Conservation (phyloP, 2,113 vertebrate species). For the Aythya baeri region DNA sequence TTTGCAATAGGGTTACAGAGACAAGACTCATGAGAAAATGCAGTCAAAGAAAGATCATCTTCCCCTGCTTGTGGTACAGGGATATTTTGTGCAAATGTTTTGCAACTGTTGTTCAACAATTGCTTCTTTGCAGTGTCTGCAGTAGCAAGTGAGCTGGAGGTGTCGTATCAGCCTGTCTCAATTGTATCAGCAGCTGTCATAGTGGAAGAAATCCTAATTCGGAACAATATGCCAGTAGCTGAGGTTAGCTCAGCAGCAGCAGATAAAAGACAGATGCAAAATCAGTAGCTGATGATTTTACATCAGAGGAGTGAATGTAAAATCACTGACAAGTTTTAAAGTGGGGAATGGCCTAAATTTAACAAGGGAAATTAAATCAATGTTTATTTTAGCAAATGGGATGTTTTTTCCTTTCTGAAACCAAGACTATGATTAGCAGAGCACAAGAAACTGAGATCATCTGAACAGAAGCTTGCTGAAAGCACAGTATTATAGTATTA, state of each 20-base stretch:
- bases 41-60: not conserved
- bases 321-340: slow-evolving; percentile 72
- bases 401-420: not conserved
- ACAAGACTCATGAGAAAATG: not conserved
- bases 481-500: not conserved
- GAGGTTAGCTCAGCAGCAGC: slow-evolving; percentile 51
- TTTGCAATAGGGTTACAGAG: not conserved
- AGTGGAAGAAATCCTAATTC: not conserved
- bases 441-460: not conserved
- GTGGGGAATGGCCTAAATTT: slow-evolving; percentile 43
- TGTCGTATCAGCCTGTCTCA: not conserved
- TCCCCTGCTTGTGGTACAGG: not conserved
- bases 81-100: not conserved
- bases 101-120: not conserved
- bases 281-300: slow-evolving; percentile 71
- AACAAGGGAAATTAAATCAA: slow-evolving; percentile 43
- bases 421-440: not conserved
- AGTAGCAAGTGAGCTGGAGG: not conserved
- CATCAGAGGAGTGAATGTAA: slow-evolving; percentile 53
- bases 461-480: not conserved
- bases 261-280: slow-evolving; percentile 66
- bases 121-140: not conserved
- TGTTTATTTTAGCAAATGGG: slow-evolving; percentile 19
- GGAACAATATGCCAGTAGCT: slow-evolving; percentile 4
- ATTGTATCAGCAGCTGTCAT: slow-evolving; percentile 9